Evolutionary conservation across 1,140 invertebrate species (phyloP), one percentile per base, ranked within the genome.

Genomic region (Drosophila nikananu): DNA sequence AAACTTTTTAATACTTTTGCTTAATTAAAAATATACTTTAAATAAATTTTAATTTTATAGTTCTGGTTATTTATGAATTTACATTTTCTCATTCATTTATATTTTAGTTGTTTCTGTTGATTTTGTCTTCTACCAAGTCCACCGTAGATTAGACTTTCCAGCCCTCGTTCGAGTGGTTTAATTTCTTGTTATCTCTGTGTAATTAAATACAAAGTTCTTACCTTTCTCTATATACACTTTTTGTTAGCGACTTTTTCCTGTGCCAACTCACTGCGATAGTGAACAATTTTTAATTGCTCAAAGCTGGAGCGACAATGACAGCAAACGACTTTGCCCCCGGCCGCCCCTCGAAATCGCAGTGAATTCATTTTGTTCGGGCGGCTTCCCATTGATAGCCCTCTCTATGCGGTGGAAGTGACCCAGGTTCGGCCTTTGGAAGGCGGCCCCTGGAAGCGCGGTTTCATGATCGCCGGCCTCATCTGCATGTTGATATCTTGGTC

Each of bases 401-500:
- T 19, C 5, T n/a, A 30, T 19, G 12, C 1, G 30, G 35, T 9
- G 32, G 37, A 37, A 61, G 55, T 80, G 79, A 77, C 74, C 74
- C 74, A 61, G 77, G 68, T 60, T 76, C 62, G 48, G 52, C 41
- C 46, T 32, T 48, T 10, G 3, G 0, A 21, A n/a, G 25, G 25
- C 27, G 27, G 3, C 44, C 12, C n/a, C 25, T 19, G 37, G 32
- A 65, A 37, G 41, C 51, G n/a, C 65, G 77, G 51, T 70, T 83
- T 78, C 80, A 87, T 86, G 80, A 68, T 60, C 35, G 44, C 9
- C 13, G 57, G 74, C 54, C 86, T 90, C 86, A 90, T 90, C 86
- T 90, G 86, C 86, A 90, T 90, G 86, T 57, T 62, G 82, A 60
- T 89, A 90, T 91, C 86, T 86, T 72, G 74, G 70, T 84, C 81